phyloP scores from a whole-genome alignment of 2,888 invertebrate genomes.

The Drosophila paracracens region DNA sequence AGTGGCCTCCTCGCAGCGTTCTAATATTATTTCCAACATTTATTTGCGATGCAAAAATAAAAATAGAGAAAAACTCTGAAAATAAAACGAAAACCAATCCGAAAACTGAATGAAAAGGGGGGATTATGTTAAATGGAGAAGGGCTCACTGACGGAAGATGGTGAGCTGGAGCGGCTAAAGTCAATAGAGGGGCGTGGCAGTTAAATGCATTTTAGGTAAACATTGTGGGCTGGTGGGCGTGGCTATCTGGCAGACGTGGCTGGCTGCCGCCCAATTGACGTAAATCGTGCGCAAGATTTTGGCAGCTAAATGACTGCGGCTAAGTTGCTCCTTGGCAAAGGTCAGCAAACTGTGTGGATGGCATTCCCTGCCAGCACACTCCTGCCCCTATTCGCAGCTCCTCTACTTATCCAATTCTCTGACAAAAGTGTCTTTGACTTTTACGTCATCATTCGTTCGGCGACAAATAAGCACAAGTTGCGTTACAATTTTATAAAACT shows the following conservation, averaged over 20 bases:
- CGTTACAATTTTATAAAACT: slow-evolving; percentile 21
- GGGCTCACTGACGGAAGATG: slow-evolving; percentile 51
- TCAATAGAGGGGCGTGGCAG: slow-evolving; percentile 26
- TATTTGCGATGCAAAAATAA: slow-evolving; percentile 76
- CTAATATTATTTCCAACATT: slow-evolving; percentile 75
- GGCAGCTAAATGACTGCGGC: slow-evolving; percentile 74
- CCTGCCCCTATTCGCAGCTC: background rate
- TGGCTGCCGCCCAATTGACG: slow-evolving; percentile 77
- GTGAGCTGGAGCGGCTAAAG: background rate
- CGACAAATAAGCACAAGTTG: slow-evolving; percentile 5
- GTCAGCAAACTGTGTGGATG: slow-evolving; percentile 64
- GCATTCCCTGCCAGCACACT: background rate
- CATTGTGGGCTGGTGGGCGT: slow-evolving; percentile 46
- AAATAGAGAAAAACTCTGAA: slow-evolving; percentile 24
- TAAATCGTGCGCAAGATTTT: slow-evolving; percentile 75
- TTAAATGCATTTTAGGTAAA: slow-evolving; percentile 75
- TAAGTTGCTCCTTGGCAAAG: slow-evolving; percentile 55
- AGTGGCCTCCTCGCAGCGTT: slow-evolving; percentile 5
- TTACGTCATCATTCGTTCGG: slow-evolving; percentile 3
- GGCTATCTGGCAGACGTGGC: slow-evolving; percentile 33
- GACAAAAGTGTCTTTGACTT: slow-evolving; percentile 23
- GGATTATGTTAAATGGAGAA: slow-evolving; percentile 37
- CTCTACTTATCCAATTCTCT: background rate
- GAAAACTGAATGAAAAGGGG: slow-evolving; percentile 27
- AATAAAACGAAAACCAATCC: slow-evolving; percentile 36